Evolutionary conservation across 2,797 vertebrate species (phyloP), one percentile per base, ranked within the genome.

Genomic region (Cyprinodon diabolis): DNA sequence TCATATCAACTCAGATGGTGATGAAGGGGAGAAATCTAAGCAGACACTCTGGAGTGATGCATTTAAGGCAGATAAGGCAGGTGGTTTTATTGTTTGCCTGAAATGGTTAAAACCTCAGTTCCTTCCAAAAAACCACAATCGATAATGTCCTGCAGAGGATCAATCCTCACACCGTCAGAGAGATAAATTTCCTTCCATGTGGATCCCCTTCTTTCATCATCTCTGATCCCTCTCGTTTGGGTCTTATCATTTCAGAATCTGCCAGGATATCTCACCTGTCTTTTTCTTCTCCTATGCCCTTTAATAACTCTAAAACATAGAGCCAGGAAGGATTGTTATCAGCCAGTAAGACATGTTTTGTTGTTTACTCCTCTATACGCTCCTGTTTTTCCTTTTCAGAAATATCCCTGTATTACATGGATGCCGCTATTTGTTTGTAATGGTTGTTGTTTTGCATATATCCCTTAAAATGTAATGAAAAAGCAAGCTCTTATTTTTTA

Each of bases 111-210:
- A 68, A 68, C 17, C 56, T 37, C 40, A 72, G 65, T 69, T 56
- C 56, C 51, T 54, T 74, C 45, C 58, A 52, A 76, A 71, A 43
- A 81, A 78, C 77, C 83, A 68, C 77, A 81, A 2, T 75, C 75
- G 17, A 69, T 66, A 69, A 65, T 57, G 79, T 74, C 78, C 79
- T 69, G 69, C 10, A 5, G 69, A 48, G 25, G 78, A 90, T 92
- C 90, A 83, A 92, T 92, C 87, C 84, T 74, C 67, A 62, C 81
- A 69, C 82, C 86, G 87, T 81, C 78, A 54, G 71, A 77, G 43
- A 54, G 74, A 81, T 81, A 74, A 78, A 87, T 86, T 62, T 51
- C 76, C 78, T 74, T 58, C 69, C 48, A 3, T 35, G 76, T 54
- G 68, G n/a, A 47, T 23, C 77, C 87, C 63, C 67, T 80, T 89